These are phyloP conservation scores for Drosophila ezoana DNA, from an alignment of 2,888 invertebrate species.

Conservation along the genomic window DNA sequence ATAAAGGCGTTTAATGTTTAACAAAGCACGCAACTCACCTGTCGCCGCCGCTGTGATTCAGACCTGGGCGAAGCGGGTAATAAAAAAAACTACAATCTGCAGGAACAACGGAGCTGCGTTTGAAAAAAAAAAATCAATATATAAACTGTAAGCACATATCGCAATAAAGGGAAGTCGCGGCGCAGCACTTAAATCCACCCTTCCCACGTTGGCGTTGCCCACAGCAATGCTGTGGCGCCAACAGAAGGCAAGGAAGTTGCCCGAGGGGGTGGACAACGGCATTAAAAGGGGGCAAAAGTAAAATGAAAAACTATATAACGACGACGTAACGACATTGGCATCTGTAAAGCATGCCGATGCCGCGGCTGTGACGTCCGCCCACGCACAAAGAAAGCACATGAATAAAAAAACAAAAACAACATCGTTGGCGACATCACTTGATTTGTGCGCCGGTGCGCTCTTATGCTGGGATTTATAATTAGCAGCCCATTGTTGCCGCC, in stretches of 20 bases:
- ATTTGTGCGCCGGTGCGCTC: slow-evolving; percentile 58
- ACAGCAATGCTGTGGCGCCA: slow-evolving; percentile 46
- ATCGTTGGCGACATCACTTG: slow-evolving; percentile 57
- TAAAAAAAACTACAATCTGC: slow-evolving; percentile 18
- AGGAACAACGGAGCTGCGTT: slow-evolving; percentile 25
- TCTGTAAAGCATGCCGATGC: slow-evolving; percentile 54
- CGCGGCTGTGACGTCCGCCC: slow-evolving; percentile 60
- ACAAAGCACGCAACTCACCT: slow-evolving; percentile 33
- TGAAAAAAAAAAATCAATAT: slow-evolving; percentile 47
- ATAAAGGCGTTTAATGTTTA: slow-evolving; percentile 9
- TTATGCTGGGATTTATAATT: slow-evolving; percentile 76
- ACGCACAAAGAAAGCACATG: slow-evolving; percentile 41
- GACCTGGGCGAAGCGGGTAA: slow-evolving; percentile 18
- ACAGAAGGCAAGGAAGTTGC: slow-evolving; percentile 27
- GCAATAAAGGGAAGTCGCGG: slow-evolving; percentile 24
- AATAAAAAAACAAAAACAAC: slow-evolving; percentile 28
- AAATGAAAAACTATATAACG: slow-evolving; percentile 32
- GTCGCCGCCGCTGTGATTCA: slow-evolving; percentile 9
- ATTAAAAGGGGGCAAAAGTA: slow-evolving; percentile 1
- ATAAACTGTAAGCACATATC: slow-evolving; percentile 28
- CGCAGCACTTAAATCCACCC: slow-evolving; percentile 39
- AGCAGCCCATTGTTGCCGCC: slow-evolving; percentile 75
- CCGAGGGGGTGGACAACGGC: neutral
- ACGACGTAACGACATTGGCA: slow-evolving; percentile 72
- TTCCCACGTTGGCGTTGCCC: slow-evolving; percentile 48